Base-by-base conservation (phyloP, 2,797 vertebrate species). In the Tokudaia tokunoshimensis region DNA sequence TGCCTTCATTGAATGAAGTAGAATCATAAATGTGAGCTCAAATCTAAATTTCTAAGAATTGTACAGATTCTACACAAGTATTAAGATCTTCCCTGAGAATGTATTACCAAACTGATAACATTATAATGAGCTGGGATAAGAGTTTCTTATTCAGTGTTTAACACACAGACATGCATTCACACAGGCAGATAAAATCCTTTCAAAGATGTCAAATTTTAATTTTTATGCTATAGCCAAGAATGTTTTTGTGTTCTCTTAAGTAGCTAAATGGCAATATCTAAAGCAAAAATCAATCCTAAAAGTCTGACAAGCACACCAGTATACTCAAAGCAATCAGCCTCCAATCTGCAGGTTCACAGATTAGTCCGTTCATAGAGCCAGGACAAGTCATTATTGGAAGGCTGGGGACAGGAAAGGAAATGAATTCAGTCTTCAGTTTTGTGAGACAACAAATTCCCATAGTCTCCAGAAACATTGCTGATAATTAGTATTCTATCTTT, bases 281-380 rank as follows among this genome's bases (percentile, higher is more conserved):
- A 92, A 98, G 87, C 37, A 1, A 92, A 95, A 88, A 37, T 34
- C 29, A 92, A 65, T 65, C 15, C 13, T 31, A 78, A 90, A 83
- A 67, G 57, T 78, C 88, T 57, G 74, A 34, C 67, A 81, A 41
- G 44, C 44, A 41, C 78, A 83, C 22, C 84, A 91, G 74, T 37
- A 72, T 41, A 94, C 89, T 74, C 85, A 96, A 93, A 47, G 44
- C 50, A 75, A 86, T 91, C 13, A 24, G 59, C 92, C 61, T 80
- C 20, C 22, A 82, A 22, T 97, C 47, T 79, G 47, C 65, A 86
- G 14, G 8, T 65, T 92, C 78, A 67, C 37, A 67, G 29, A 44
- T 50, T 31, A 31, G 31, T 63, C 24, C 29, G 57, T 92, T 74
- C 70, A 70, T 65, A 59, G 59, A 92, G 87, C 6, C 20, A 81